Percentiles rank a stretch among this genome's conserved stretches.
Conservation (phyloP, 1,140 invertebrate species). For the Papilio machaon region DNA sequence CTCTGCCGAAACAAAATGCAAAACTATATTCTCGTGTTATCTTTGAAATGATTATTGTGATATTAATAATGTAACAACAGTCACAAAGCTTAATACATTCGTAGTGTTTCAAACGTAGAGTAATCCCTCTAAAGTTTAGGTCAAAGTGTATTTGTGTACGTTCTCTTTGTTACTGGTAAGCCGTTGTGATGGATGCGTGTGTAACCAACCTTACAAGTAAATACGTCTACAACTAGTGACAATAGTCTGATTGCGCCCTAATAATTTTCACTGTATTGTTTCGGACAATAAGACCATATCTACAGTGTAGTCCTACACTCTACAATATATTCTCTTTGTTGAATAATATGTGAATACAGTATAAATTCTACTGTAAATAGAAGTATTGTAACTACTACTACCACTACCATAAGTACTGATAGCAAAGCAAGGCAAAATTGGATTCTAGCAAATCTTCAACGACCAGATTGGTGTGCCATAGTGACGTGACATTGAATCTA, state of each 20-base stretch:
- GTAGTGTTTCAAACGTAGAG: slow-evolving; percentile 15
- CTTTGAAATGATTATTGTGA: not conserved
- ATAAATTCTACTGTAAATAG: not conserved
- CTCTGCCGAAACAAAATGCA: not conserved
- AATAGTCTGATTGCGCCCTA: slow-evolving; percentile 27
- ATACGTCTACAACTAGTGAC: slow-evolving; percentile 22
- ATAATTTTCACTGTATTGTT: slow-evolving; percentile 23
- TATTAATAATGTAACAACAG: not conserved
- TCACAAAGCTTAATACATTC: not conserved
- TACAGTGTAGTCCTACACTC: not conserved
- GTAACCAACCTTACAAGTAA: slow-evolving; percentile 25
- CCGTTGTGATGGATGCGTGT: slow-evolving; percentile 23
- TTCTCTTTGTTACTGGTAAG: slow-evolving; percentile 17
- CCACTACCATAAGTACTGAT: not conserved
- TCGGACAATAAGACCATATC: not conserved
- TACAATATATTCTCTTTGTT: slow-evolving; percentile 27
- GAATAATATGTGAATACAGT: not conserved
- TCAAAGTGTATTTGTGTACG: slow-evolving; percentile 24
- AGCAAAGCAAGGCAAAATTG: no score
- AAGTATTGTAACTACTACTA: not conserved
- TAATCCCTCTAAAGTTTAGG: slow-evolving; percentile 25
- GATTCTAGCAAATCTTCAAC: no score
- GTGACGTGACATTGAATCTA: no score
- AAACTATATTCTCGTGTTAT: not conserved
- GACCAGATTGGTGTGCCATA: no score